Percentiles rank a stretch among this genome's conserved stretches.
These are phyloP conservation scores for Pterobdella sp. DNA, from an alignment of 2,888 invertebrate species.

Conservation along the genomic window DNA sequence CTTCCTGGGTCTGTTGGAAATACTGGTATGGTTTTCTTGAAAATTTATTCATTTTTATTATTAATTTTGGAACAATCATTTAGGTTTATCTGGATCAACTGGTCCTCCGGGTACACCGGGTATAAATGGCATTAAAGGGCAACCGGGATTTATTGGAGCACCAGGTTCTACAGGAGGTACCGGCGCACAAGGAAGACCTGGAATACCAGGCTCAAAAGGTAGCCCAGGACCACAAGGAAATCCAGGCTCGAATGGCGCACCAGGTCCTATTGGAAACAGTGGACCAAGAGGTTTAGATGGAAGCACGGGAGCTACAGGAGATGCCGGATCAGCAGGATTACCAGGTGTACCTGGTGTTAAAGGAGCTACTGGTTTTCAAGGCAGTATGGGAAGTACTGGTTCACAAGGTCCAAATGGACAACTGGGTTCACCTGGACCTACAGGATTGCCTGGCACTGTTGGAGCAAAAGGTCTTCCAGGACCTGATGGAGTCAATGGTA, in stretches of 20 bases:
- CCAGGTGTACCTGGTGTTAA: conserved; percentile 25
- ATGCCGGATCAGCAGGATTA: background rate
- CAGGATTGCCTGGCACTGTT: conserved; percentile 26
- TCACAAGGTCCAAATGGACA: conserved; percentile 24
- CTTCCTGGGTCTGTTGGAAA: background rate
- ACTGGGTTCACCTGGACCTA: conserved; percentile 20
- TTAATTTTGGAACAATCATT: no score
- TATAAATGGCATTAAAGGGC: background rate
- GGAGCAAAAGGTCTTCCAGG: conserved; percentile 26
- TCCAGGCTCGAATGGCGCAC: no score
- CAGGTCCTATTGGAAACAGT: conserved; percentile 26
- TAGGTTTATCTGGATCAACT: background rate
- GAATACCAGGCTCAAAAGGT: no score
- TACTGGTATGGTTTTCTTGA: no score
- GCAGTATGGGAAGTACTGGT: conserved; percentile 33
- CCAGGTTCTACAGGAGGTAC: conserved; percentile 5
- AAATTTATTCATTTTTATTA: no score
- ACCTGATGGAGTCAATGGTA: conserved; percentile 24
- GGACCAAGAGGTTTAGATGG: conserved; percentile 26
- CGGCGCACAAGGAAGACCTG: conserved; percentile 22
- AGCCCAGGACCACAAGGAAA: conserved; percentile 26
- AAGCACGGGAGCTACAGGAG: conserved; percentile 6
- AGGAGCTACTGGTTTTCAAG: conserved; percentile 24
- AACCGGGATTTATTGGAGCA: background rate
- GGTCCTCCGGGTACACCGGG: background rate